Evolutionary conservation across 2,113 vertebrate species (phyloP).

Genomic region (Mirza zaza): DNA sequence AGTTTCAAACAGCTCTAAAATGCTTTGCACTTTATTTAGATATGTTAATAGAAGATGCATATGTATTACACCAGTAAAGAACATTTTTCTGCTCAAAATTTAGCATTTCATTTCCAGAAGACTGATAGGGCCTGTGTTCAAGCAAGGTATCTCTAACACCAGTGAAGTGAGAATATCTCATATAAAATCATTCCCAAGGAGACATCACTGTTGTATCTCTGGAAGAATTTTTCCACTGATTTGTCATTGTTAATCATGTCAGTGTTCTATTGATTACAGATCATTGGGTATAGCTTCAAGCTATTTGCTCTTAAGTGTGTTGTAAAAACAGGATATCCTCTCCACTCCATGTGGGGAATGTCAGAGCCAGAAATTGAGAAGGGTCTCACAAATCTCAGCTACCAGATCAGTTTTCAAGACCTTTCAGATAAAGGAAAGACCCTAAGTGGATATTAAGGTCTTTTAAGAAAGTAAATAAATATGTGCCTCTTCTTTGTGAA

Average conservation of each 20-base stretch:
- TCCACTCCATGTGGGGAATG: not conserved
- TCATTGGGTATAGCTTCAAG: not conserved
- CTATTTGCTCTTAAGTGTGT: not conserved
- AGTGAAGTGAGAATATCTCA: not conserved
- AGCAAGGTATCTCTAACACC: not conserved
- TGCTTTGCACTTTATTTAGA: not conserved
- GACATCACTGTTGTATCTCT: not conserved
- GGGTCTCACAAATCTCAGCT: not conserved
- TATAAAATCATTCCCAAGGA: not conserved
- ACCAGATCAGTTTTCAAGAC: not conserved
- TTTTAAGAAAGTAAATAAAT: slow-evolving; percentile 3
- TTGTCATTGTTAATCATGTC: not conserved
- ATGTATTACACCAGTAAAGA: not conserved
- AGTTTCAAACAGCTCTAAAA: not conserved
- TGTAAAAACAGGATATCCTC: not conserved
- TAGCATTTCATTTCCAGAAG: not conserved
- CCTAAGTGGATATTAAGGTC: not conserved
- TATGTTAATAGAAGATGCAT: not conserved
- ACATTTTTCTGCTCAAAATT: not conserved
- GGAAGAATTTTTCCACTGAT: not conserved
- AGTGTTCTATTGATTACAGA: not conserved
- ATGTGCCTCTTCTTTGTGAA: not conserved
- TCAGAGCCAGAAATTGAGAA: not conserved
- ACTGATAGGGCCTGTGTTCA: not conserved
- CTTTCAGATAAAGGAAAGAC: slow-evolving; percentile 7